Percentiles rank a stretch among this genome's conserved stretches.
Evolutionary conservation across 2,113 vertebrate genomes (phyloP).

Genomic region (Corythornis vintsioides): DNA sequence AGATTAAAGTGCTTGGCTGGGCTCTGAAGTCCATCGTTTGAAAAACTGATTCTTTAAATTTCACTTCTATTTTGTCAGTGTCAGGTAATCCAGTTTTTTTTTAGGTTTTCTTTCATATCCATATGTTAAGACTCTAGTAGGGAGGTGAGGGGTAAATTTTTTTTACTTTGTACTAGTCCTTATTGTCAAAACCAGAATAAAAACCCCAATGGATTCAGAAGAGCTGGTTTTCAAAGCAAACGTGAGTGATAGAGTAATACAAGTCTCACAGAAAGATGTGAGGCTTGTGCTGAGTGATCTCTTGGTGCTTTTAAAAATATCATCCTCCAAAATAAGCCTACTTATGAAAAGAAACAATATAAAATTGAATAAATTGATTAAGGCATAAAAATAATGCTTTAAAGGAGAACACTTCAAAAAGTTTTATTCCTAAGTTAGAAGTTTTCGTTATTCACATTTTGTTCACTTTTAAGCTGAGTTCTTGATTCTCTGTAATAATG

Average conservation of each 20-base stretch:
- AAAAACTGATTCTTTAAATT: background rate
- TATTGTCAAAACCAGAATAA: background rate
- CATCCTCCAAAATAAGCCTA: background rate
- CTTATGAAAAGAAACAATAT: background rate
- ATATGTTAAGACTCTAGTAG: background rate
- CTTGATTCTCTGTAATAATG: background rate
- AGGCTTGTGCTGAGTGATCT: background rate
- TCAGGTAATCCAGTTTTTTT: background rate
- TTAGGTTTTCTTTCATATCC: background rate
- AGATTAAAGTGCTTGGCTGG: background rate
- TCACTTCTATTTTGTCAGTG: background rate
- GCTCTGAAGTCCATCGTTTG: background rate
- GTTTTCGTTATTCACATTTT: background rate
- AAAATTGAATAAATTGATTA: background rate
- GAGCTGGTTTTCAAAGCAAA: background rate
- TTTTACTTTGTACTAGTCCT: background rate
- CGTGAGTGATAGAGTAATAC: background rate
- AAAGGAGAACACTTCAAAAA: background rate
- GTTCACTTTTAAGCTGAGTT: background rate
- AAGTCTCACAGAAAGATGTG: background rate
- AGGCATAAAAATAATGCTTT: background rate
- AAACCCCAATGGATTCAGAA: background rate
- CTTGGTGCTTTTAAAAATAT: background rate
- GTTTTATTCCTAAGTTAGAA: background rate
- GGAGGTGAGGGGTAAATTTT: background rate